Percentiles rank a stretch among this genome's conserved stretches.
Conservation (phyloP, 2,888 invertebrate genomes). For the Campaea margaritaria region DNA sequence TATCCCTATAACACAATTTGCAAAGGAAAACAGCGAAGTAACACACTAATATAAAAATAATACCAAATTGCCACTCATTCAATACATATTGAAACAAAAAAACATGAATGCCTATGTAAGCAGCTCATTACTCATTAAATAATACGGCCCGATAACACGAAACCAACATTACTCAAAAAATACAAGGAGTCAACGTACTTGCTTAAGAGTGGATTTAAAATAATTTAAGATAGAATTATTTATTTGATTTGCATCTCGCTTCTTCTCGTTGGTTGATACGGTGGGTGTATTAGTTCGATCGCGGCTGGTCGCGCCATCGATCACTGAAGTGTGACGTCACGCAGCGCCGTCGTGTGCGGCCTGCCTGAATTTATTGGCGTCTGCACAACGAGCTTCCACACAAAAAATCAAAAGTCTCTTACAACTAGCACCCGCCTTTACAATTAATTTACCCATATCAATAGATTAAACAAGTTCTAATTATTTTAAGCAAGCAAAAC, state of each 20-base stretch:
- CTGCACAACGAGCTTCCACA: conserved; percentile 74
- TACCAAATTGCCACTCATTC: too few relatives aligned
- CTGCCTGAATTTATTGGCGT: conserved; percentile 81
- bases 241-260: conserved; percentile 69
- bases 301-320: conserved; percentile 76
- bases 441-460: conserved; percentile 47
- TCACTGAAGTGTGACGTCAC: conserved; percentile 84
- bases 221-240: conserved; percentile 79
- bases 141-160: conserved; percentile 60
- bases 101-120: conserved; percentile 44
- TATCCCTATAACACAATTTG: too few relatives aligned
- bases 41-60: too few relatives aligned
- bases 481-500: not conserved
- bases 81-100: conserved; percentile 34
- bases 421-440: conserved; percentile 41
- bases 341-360: conserved; percentile 85
- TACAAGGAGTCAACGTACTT: conserved; percentile 82
- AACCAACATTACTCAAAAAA: conserved; percentile 72
- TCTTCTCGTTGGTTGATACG: conserved; percentile 51
- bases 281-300: conserved; percentile 58
- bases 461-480: not conserved
- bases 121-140: conserved; percentile 61
- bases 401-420: conserved; percentile 65
- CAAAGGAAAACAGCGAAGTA: too few relatives aligned
- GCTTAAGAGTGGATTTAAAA: conserved; percentile 79